Conservation (phyloP, 2,113 vertebrate species). For the Gorilla gorilla region DNA sequence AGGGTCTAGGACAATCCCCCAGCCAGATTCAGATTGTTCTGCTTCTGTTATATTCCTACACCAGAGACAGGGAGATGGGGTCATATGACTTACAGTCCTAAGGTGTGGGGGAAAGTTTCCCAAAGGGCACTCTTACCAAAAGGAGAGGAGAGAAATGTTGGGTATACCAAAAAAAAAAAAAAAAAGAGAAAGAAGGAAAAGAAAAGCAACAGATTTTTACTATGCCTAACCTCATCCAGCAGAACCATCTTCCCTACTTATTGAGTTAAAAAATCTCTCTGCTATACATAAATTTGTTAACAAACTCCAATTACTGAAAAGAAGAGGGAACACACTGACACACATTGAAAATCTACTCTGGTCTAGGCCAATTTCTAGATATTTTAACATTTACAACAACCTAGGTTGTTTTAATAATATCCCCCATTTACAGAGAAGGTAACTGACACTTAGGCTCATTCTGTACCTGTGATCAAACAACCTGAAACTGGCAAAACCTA, state of each 20-base stretch:
- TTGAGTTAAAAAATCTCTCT: conserved; percentile 24
- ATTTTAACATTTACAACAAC: background rate
- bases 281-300: background rate
- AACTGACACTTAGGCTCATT: background rate
- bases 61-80: background rate
- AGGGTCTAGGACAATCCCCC: background rate
- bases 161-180: background rate
- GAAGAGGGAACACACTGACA: background rate
- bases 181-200: background rate
- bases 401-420: background rate
- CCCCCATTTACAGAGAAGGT: background rate
- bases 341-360: background rate
- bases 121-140: background rate
- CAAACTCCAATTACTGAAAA: background rate
- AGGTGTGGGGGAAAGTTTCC: background rate
- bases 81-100: background rate
- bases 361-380: background rate
- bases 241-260: background rate
- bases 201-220: background rate
- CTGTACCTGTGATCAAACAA: background rate
- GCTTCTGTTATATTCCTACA: background rate
- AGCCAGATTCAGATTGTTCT: background rate
- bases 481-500: background rate
- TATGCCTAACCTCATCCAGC: background rate
- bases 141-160: background rate